These are phyloP conservation scores for Nothoprocta pentlandii DNA, from an alignment of 2,113 vertebrate species.

Conservation along the genomic window DNA sequence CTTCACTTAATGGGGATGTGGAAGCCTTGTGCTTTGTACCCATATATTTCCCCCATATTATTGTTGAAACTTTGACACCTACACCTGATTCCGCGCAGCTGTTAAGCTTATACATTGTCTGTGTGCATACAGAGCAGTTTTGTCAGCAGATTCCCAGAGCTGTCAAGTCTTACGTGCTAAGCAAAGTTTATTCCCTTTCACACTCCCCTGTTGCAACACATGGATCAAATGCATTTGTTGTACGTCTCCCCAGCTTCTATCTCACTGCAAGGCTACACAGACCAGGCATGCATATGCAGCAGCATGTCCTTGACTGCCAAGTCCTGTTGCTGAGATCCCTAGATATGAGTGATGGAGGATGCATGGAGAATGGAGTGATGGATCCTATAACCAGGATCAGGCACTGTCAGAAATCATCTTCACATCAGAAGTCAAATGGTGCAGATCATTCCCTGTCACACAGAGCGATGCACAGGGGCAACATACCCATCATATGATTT, in stretches of 20 bases:
- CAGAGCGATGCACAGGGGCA: fast-evolving
- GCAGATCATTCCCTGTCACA: fast-evolving
- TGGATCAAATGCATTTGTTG: not conserved
- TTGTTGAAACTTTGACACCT: not conserved
- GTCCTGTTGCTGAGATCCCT: not conserved
- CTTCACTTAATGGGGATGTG: not conserved
- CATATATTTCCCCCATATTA: not conserved
- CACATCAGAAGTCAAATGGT: not conserved
- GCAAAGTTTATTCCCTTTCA: not conserved
- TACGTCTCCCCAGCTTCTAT: not conserved
- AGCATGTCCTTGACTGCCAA: not conserved
- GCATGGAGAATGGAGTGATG: not conserved
- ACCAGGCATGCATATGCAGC: not conserved
- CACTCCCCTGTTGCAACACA: not conserved
- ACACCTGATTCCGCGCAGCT: not conserved
- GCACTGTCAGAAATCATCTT: not conserved
- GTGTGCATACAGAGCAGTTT: not conserved
- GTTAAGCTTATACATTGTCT: not conserved
- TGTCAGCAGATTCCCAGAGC: not conserved
- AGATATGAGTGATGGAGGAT: not conserved
- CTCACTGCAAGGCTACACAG: not conserved
- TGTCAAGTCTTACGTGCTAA: not conserved
- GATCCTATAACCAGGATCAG: not conserved
- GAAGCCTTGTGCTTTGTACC: not conserved
- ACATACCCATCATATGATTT: not conserved